Evolutionary conservation across 2,888 invertebrate species (phyloP).

Genomic region (Ectemnius cavifrons): DNA sequence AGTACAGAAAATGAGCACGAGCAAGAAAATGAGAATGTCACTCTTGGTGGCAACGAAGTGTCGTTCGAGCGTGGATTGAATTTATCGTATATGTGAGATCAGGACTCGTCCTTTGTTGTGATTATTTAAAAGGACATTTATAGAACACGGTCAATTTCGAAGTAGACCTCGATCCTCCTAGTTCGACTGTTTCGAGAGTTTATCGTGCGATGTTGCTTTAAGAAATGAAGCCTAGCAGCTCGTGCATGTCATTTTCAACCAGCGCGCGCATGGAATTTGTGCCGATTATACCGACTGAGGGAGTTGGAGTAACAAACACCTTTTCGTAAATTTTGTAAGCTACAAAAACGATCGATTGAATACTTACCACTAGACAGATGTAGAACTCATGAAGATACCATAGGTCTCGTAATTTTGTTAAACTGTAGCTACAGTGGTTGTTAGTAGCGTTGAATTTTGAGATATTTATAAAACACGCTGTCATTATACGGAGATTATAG

Average conservation of each 20-base stretch:
- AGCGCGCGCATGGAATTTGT: no score
- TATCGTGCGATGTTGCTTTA: slow-evolving; percentile 1
- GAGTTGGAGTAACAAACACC: no score
- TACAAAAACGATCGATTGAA: no score
- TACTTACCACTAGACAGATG: background rate
- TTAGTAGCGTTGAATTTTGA: slow-evolving; percentile 62
- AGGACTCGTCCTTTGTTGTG: slow-evolving; percentile 56
- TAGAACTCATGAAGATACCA: slow-evolving; percentile 21
- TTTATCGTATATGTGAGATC: slow-evolving; percentile 72
- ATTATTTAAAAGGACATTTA: slow-evolving; percentile 34
- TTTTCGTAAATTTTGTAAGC: no score
- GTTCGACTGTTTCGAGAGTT: slow-evolving; percentile 7
- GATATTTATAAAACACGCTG: slow-evolving; percentile 60
- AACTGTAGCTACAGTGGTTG: slow-evolving; percentile 37
- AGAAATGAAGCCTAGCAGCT: slow-evolving; percentile 7
- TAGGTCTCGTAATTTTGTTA: slow-evolving; percentile 32
- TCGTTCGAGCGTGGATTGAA: slow-evolving; percentile 74
- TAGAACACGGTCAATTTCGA: slow-evolving; percentile 30
- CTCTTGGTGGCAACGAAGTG: slow-evolving; percentile 71
- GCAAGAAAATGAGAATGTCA: slow-evolving; percentile 71
- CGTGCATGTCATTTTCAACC: no score
- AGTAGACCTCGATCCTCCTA: slow-evolving; percentile 9
- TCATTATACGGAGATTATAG: slow-evolving; percentile 42
- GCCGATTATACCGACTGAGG: no score
- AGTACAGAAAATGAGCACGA: slow-evolving; percentile 67